Conservation (phyloP, 2,113 vertebrate genomes). For the Peromyscus leucopus region DNA sequence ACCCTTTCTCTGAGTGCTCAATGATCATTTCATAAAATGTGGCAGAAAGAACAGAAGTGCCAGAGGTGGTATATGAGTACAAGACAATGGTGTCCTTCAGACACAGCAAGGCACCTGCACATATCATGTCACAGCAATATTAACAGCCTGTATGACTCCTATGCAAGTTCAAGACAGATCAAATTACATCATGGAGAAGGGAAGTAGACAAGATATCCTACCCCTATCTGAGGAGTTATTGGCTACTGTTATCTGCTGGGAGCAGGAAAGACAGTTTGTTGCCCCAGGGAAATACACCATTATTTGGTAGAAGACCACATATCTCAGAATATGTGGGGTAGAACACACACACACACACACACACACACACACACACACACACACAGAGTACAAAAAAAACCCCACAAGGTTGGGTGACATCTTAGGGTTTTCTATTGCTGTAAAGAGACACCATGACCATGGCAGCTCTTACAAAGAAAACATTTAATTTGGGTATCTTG, state of each 20-base stretch:
- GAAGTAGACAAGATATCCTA: not conserved
- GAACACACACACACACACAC: not conserved
- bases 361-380: not conserved
- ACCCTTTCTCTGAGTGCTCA: not conserved
- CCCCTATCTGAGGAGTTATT: not conserved
- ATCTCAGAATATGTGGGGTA: not conserved
- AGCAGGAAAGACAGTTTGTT: not conserved
- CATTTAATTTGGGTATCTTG: not conserved
- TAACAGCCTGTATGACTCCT: not conserved
- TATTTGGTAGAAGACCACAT: not conserved
- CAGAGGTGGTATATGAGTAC: no score
- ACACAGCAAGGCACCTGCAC: no score
- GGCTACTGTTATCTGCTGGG: not conserved
- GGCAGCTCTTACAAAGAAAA: not conserved
- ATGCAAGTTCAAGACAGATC: not conserved
- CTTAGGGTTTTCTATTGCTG: not conserved
- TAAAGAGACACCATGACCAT: not conserved
- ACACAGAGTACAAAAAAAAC: no score
- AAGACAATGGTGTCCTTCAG: no score
- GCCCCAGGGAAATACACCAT: not conserved
- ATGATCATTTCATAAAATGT: not conserved
- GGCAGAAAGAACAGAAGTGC: no score
- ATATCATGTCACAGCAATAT: no score
- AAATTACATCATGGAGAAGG: not conserved
- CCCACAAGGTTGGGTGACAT: not conserved